Evolutionary conservation across 2,797 vertebrate genomes (phyloP).

Genomic region (Chrysocyon brachyurus): DNA sequence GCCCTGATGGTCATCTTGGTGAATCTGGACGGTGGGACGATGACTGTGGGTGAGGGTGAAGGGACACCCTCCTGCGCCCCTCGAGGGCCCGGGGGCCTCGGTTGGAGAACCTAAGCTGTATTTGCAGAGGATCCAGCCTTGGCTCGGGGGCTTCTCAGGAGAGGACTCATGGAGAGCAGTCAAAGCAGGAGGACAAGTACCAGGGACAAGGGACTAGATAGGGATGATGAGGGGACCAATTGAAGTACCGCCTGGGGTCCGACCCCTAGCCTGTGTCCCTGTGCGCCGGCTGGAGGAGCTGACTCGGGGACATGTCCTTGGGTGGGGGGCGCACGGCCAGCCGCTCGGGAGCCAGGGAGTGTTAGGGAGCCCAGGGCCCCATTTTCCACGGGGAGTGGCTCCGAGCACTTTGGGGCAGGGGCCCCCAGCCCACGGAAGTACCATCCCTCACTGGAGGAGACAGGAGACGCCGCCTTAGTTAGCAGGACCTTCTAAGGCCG

Average conservation of each 20-base stretch:
- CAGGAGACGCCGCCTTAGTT: background rate
- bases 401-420: background rate
- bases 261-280: background rate
- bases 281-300: too few relatives aligned
- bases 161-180: background rate
- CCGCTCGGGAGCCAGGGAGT: background rate
- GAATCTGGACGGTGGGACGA: background rate
- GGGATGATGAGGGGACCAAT: background rate
- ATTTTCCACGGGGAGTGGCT: background rate
- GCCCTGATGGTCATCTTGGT: background rate
- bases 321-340: too few relatives aligned
- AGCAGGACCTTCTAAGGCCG: background rate
- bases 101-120: background rate
- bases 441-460: background rate
- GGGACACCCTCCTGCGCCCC: background rate
- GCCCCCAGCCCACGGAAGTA: background rate
- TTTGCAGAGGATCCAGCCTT: background rate
- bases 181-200: background rate
- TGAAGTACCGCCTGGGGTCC: background rate
- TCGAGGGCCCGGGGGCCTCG: background rate
- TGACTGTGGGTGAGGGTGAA: background rate
- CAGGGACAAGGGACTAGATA: background rate
- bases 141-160: background rate
- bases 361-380: background rate
- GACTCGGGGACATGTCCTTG: too few relatives aligned